phyloP scores from a whole-genome alignment of 2,888 invertebrate genomes.

The Drosophila infuscata region DNA sequence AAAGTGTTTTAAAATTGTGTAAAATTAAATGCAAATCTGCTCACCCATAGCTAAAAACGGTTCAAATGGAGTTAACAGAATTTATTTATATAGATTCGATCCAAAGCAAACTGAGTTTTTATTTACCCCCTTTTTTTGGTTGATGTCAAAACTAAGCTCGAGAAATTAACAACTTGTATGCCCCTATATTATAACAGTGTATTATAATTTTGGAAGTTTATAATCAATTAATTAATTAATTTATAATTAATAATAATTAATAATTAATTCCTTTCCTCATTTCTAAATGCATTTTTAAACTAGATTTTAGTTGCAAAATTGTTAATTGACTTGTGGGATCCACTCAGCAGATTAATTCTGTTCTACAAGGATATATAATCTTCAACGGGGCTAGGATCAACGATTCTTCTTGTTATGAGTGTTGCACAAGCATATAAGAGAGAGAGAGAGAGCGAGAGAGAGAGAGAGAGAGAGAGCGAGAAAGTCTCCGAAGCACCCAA shows the following conservation, averaged over 20 bases:
- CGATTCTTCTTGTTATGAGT: neutral
- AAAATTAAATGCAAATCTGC: neutral
- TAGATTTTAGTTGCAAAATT: too few species aligned
- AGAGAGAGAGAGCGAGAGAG: neutral
- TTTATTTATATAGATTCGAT: neutral
- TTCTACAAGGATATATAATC: neutral
- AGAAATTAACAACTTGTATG: neutral
- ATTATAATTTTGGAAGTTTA: neutral
- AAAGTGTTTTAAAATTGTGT: neutral
- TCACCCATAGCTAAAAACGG: neutral
- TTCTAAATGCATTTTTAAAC: too few species aligned
- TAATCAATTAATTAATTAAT: too few species aligned
- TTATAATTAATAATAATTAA: too few species aligned
- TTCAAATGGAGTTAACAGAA: neutral
- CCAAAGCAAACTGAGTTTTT: neutral
- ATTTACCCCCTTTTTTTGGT: neutral
- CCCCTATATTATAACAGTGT: neutral
- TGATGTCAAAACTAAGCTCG: neutral
- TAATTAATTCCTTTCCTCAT: too few species aligned
- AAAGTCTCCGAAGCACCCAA: neutral
- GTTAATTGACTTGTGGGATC: too few species aligned
- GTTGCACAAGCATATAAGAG: neutral
- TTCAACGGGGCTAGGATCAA: neutral
- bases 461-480: neutral
- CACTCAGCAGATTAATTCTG: neutral